A percentile compares a stretch with the other conserved stretches of the same genome.
phyloP scores from a whole-genome alignment of 2,113 vertebrate species.

The Dicerorhinus sumatrensis region DNA sequence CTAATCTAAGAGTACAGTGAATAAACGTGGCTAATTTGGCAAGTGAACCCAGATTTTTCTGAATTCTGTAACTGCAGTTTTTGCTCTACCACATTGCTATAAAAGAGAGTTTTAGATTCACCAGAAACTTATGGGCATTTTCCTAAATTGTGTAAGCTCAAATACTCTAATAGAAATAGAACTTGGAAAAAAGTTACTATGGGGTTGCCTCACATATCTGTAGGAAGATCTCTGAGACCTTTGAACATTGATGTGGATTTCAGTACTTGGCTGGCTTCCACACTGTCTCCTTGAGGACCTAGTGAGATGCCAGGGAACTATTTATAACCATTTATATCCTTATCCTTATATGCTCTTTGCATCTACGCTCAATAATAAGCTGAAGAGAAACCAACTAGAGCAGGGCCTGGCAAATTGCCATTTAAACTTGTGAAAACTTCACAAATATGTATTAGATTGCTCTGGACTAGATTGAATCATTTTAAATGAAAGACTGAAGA shows the following conservation, averaged over 20 bases:
- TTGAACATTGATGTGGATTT: background rate
- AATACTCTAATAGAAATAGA: background rate
- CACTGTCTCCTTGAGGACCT: background rate
- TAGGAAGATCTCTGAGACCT: background rate
- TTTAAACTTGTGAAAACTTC: constrained; percentile 30
- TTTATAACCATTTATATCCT: background rate
- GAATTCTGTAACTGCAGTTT: background rate
- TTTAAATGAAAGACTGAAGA: constrained; percentile 15
- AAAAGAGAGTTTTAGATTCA: background rate
- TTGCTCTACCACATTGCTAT: background rate
- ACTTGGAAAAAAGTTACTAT: background rate
- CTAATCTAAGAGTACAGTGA: background rate
- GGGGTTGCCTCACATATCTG: background rate
- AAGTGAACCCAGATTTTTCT: background rate
- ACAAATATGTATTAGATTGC: constrained; percentile 1
- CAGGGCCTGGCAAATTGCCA: background rate
- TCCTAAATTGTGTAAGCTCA: background rate
- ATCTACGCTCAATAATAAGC: background rate
- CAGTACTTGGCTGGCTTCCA: background rate
- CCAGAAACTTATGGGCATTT: background rate
- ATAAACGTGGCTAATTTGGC: background rate
- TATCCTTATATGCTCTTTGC: background rate
- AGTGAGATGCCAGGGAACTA: background rate
- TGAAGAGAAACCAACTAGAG: background rate
- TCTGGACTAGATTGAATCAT: constrained; percentile 48